These are phyloP conservation scores for Varanus komodoensis DNA, from an alignment of 2,113 vertebrate species.

Conservation along the genomic window DNA sequence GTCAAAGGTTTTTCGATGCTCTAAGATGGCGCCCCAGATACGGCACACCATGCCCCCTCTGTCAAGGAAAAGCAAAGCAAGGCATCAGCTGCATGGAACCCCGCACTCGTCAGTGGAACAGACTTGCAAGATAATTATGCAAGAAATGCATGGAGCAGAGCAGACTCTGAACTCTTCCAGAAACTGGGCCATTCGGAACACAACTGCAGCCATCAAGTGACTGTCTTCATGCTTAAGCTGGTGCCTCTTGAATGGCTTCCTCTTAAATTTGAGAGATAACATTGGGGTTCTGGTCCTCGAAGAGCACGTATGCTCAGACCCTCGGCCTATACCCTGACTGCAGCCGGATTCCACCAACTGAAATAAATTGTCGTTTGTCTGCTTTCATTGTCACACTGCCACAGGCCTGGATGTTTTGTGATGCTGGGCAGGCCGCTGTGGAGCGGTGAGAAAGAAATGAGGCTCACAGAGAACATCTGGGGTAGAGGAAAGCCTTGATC, in stretches of 20 bases:
- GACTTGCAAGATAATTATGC: background rate
- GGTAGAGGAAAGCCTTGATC: no score
- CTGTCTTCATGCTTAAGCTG: background rate
- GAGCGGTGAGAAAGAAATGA: background rate
- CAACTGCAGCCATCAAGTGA: background rate
- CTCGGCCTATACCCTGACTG: background rate
- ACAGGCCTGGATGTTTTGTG: background rate
- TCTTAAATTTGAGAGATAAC: no score
- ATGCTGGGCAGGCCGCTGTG: background rate
- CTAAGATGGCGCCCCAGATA: slow-evolving; percentile 84
- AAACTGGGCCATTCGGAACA: background rate
- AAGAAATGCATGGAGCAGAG: no score
- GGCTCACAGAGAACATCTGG: background rate
- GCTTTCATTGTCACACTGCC: background rate
- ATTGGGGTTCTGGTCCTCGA: background rate
- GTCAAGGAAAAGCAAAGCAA: slow-evolving; percentile 38
- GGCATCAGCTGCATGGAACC: accelerated
- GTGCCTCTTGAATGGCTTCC: background rate
- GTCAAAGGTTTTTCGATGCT: slow-evolving; percentile 64
- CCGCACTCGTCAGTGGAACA: background rate
- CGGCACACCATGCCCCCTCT: slow-evolving; percentile 87
- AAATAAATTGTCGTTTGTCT: background rate
- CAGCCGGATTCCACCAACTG: background rate
- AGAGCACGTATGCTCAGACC: background rate
- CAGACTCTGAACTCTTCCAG: background rate